Conservation (phyloP, 2,113 vertebrate species). For the Poicephalus meyeri region DNA sequence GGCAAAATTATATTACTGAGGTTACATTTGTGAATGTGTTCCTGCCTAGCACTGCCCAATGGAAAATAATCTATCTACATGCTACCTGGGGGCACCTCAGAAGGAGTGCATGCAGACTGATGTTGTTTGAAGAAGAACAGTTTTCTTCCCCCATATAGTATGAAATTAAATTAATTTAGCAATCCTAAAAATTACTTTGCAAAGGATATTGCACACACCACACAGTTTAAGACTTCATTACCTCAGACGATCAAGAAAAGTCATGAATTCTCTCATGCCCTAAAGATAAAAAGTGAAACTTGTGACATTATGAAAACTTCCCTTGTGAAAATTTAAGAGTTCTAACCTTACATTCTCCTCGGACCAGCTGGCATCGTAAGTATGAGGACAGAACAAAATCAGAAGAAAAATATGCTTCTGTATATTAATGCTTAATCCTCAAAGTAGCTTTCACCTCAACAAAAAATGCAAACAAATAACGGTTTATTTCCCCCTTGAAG, state of each 20-base stretch:
- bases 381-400: neutral
- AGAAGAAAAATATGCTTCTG: neutral
- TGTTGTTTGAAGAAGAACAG: neutral
- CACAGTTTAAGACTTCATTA: neutral
- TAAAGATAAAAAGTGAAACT: neutral
- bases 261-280: conserved; percentile 15
- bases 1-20: neutral
- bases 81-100: neutral
- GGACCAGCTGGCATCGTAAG: neutral
- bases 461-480: neutral
- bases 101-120: neutral
- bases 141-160: neutral
- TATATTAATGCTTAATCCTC: neutral
- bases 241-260: conserved; percentile 23
- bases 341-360: conserved; percentile 4
- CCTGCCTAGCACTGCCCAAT: neutral
- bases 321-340: neutral
- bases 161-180: neutral
- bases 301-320: neutral
- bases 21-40: neutral
- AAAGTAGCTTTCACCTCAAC: neutral
- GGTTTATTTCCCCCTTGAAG: neutral
- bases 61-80: neutral
- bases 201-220: neutral
- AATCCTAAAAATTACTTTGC: neutral